Evolutionary conservation across 2,888 invertebrate genomes (phyloP).

Genomic region (Cryptocephalus moraei): DNA sequence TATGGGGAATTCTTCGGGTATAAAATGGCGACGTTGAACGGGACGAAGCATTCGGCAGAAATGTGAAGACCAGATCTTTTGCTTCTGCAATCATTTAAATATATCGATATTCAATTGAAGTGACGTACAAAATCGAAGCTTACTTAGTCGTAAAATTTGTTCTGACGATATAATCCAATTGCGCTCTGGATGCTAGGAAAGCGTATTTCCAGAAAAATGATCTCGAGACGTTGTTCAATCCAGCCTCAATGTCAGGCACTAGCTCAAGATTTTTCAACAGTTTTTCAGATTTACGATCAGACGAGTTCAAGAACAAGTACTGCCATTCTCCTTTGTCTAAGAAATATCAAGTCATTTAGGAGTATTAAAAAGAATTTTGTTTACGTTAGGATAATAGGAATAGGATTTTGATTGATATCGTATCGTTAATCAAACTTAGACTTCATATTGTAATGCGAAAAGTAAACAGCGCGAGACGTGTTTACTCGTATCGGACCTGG

Average conservation of each 20-base stretch:
- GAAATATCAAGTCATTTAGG: conserved; percentile 12
- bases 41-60: conserved; percentile 63
- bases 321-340: conserved; percentile 69
- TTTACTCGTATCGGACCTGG: too few relatives aligned
- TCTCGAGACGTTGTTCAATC: conserved; percentile 61
- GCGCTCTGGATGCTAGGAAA: conserved; percentile 62
- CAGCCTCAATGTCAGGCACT: conserved; percentile 54
- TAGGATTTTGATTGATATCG: not conserved
- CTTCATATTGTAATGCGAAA: too few relatives aligned
- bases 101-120: not conserved
- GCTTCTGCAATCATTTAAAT: conserved; percentile 29
- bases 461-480: too few relatives aligned
- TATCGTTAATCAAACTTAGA: not conserved
- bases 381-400: not conserved
- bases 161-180: conserved; percentile 61
- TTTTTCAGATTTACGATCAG: conserved; percentile 50
- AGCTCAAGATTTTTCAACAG: conserved; percentile 58
- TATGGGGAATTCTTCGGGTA: conserved; percentile 58
- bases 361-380: not conserved
- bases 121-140: conserved; percentile 7
- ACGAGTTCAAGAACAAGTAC: conserved; percentile 59
- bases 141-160: conserved; percentile 59
- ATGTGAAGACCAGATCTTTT: conserved; percentile 61
- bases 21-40: conserved; percentile 56
- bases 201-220: conserved; percentile 73